phyloP scores from a whole-genome alignment of 2,113 vertebrate species.

The Lynx canadensis region DNA sequence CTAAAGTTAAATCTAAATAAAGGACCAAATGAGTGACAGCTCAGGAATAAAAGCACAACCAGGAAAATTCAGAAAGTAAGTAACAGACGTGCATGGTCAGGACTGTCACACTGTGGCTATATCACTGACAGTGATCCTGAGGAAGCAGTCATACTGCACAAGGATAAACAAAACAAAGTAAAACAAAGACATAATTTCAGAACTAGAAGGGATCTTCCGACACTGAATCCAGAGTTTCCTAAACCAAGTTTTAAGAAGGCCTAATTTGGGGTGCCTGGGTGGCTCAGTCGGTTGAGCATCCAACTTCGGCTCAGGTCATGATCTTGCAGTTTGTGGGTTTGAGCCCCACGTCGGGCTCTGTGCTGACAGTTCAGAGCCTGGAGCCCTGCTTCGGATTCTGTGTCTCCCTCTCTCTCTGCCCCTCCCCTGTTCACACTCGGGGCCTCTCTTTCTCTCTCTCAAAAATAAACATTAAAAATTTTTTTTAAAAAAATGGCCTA shows the following conservation, averaged over 20 bases:
- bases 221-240: background rate
- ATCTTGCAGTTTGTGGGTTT: no score
- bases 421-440: no score
- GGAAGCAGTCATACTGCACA: background rate
- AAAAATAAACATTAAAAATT: no score
- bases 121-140: background rate
- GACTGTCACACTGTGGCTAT: background rate
- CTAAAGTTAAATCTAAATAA: conserved; percentile 49
- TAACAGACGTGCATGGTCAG: background rate
- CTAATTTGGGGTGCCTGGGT: no score
- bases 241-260: background rate
- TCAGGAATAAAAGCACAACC: background rate
- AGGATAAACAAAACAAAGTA: background rate
- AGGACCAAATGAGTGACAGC: background rate
- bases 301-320: no score
- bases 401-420: no score
- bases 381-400: no score
- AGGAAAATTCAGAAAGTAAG: background rate
- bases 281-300: no score
- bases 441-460: no score
- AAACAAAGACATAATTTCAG: background rate
- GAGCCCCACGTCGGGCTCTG: no score
- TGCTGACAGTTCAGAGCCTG: no score
- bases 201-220: background rate
- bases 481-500: no score